phyloP scores from a whole-genome alignment of 1,140 invertebrate species.

The Tetranychus cinnabarinus region DNA sequence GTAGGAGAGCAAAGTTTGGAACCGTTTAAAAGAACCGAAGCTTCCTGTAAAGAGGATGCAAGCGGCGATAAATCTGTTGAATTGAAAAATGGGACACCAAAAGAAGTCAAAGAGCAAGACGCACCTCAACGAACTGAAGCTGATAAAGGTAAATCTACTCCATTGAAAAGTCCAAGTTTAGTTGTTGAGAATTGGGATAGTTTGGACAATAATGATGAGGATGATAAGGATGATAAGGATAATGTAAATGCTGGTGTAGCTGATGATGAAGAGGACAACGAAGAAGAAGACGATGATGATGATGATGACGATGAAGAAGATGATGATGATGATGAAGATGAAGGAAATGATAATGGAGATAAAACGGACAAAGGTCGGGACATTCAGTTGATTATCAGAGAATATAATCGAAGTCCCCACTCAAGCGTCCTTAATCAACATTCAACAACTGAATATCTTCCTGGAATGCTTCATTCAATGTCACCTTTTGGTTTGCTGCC shows the following conservation, averaged over 20 bases:
- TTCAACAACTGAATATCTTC: slow-evolving; percentile 67
- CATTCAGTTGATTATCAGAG: slow-evolving; percentile 3
- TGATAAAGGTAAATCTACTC: too few relatives aligned
- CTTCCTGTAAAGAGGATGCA: not conserved
- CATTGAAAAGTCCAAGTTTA: too few relatives aligned
- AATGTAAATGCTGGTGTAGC: not conserved
- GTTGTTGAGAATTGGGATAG: too few relatives aligned
- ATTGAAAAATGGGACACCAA: not conserved
- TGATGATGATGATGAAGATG: not conserved
- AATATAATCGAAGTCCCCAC: not conserved
- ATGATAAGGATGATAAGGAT: not conserved
- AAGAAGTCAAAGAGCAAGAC: too few relatives aligned
- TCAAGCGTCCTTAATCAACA: slow-evolving; percentile 25
- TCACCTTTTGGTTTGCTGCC: slow-evolving; percentile 54
- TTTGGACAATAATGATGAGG: too few relatives aligned
- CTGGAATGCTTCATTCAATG: slow-evolving; percentile 59
- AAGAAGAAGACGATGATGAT: not conserved
- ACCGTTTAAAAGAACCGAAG: not conserved
- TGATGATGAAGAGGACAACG: not conserved
- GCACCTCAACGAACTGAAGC: too few relatives aligned
- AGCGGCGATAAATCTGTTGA: not conserved
- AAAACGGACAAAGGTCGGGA: not conserved
- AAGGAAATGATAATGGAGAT: not conserved
- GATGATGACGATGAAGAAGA: not conserved
- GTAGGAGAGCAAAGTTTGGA: not conserved